A percentile compares a stretch with the other conserved stretches of the same genome.
Conservation (phyloP, 23 tunicate genomes). For the Corella eumyota region DNA sequence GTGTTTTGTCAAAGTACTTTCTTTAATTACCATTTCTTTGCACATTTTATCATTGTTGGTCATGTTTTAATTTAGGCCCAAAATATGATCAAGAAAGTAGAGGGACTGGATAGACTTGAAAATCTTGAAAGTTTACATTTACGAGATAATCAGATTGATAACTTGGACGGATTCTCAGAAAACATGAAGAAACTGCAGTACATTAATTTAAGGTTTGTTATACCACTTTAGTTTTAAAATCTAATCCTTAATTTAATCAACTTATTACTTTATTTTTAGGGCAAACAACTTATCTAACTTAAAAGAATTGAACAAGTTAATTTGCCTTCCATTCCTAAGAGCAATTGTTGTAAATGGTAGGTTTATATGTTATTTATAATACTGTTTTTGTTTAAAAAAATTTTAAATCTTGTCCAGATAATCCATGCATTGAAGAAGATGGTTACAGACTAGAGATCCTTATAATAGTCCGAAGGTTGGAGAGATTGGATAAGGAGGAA, state of each 20-base stretch:
- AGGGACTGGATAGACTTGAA: constrained; percentile 56
- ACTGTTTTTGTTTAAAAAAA: not conserved
- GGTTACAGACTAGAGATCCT: constrained; percentile 69
- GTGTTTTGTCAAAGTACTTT: too few species aligned
- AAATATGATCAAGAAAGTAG: constrained; percentile 36
- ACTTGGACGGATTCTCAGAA: constrained; percentile 51
- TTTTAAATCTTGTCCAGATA: constrained; percentile 14
- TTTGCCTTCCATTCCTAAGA: constrained; percentile 46
- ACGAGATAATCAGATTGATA: constrained; percentile 71
- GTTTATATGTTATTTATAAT: constrained; percentile 2
- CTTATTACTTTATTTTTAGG: constrained; percentile 20
- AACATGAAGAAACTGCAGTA: constrained; percentile 63
- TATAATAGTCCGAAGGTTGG: constrained; percentile 56
- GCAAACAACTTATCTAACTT: constrained; percentile 50
- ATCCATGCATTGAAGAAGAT: constrained; percentile 73
- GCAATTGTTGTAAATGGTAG: constrained; percentile 61
- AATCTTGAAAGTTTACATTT: constrained; percentile 56
- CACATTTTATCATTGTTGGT: too few species aligned
- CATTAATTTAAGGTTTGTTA: constrained; percentile 62
- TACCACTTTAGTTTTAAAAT: too few species aligned
- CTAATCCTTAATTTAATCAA: too few species aligned
- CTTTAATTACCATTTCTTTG: too few species aligned
- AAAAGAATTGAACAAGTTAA: constrained; percentile 51
- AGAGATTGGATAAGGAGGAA: constrained; percentile 77
- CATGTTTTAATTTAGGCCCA: constrained; percentile 46